Base-by-base conservation (phyloP, 2,888 invertebrate species). In the Scrobipalpa costella region DNA sequence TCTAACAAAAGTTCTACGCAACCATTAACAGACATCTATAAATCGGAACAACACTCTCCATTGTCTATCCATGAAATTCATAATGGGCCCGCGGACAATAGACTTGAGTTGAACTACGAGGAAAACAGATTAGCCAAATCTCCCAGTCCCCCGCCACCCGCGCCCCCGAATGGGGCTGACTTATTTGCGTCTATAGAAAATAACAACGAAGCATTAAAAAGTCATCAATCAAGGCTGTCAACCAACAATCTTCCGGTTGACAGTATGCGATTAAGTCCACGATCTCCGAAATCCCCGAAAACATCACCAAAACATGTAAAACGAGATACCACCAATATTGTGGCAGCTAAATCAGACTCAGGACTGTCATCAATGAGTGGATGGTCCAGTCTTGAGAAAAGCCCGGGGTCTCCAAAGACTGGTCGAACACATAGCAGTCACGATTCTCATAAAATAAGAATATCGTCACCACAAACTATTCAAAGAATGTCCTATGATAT, bases 311-410 rank as follows among this genome's bases (percentile, higher is more conserved):
- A 95, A 77, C 93, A 94, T 74, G 81, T 93, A 19, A 93, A 93
- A 78, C 92, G 94, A 70, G 92, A 92, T 68, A 92, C 92, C 63
- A 78, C 77, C 7, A 94, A 93, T 77, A 94, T 95, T 67, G 94
- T 94, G 1, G 93, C 95, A 6, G 95, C 95, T 0, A 97, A 96
- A 82, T 97, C 97, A 0, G 97, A 97, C 81, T 97, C 97, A 0
- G 97, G 97, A 0, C 86, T 97, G 61, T 96, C 96, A 0, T 97
- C 97, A 7, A 95, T 97, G 95, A 96, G 96, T 77, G 96, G 96
- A 5, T 95, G 96, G 94, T 96, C 96, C 11, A 96, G 96, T 78
- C 87, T 96, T 74, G 96, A 97, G 82, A 96, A 96, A 86, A 96
- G 96, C 38, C 96, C 96, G 3, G 95, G 95, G 33, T 96, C 96